phyloP scores from a whole-genome alignment of 2,888 invertebrate species.

The Agrochola lota region DNA sequence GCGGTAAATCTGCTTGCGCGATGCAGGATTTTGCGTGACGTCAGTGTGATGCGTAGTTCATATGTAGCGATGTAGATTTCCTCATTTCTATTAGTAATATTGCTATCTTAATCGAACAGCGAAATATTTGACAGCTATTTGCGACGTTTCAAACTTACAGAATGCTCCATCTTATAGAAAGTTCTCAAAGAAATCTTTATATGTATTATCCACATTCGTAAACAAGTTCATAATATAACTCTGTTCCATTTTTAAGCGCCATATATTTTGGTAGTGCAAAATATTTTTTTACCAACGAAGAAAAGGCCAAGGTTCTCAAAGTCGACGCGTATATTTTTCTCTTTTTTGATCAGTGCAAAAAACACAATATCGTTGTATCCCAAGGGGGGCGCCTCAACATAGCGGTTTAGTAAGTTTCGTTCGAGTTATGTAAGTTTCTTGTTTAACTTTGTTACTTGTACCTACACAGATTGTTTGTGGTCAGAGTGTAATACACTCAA shows the following conservation, averaged over 20 bases:
- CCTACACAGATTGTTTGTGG: conserved; percentile 63
- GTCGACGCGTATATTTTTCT: neutral
- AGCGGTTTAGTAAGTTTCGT: conserved; percentile 51
- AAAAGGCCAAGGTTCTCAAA: neutral
- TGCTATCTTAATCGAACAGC: neutral
- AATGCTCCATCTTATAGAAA: neutral
- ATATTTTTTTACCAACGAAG: neutral
- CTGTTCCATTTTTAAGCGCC: conserved; percentile 10
- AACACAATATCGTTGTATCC: conserved; percentile 28
- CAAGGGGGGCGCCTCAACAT: conserved; percentile 37
- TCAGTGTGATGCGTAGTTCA: too few relatives aligned
- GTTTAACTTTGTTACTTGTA: conserved; percentile 62
- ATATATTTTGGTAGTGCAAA: neutral
- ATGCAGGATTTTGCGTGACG: too few relatives aligned
- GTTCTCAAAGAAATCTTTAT: neutral
- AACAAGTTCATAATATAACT: neutral
- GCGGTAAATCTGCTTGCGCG: too few relatives aligned
- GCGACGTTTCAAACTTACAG: neutral
- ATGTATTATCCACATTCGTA: neutral
- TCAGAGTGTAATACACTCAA: conserved; percentile 54
- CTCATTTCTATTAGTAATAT: neutral
- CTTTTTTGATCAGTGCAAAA: neutral
- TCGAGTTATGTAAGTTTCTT: conserved; percentile 50
- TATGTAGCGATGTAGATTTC: too few relatives aligned
- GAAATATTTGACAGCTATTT: neutral